These are phyloP conservation scores for Petrocephalus microphthalmus DNA, from an alignment of 2,113 vertebrate genomes.

Conservation along the genomic window DNA sequence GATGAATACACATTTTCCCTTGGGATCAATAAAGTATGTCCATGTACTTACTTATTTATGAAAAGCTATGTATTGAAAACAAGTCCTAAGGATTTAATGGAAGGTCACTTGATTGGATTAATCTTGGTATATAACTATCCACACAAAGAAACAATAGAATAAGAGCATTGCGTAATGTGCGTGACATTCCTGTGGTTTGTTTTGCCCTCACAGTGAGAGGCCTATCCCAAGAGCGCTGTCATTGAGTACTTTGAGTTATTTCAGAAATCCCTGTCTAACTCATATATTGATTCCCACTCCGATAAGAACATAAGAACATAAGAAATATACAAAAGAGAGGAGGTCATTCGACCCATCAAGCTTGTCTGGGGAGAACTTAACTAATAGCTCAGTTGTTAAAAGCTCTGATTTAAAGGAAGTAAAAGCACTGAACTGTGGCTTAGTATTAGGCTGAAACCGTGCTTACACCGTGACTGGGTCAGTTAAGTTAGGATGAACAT, in stretches of 20 bases:
- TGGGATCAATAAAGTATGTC: not conserved
- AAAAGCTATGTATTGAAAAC: not conserved
- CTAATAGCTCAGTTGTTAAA: no score
- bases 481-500: constrained; percentile 36
- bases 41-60: not conserved
- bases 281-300: not conserved
- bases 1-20: not conserved
- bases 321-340: no score
- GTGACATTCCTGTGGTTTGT: not conserved
- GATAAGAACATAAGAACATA: no score
- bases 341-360: no score
- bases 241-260: not conserved
- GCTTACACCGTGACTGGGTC: constrained; percentile 45
- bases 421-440: not conserved
- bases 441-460: constrained; percentile 1
- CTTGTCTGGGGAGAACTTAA: no score
- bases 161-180: not conserved
- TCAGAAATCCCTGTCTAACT: not conserved
- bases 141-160: not conserved
- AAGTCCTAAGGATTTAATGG: not conserved
- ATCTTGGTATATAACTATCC: not conserved
- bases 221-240: not conserved
- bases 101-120: not conserved
- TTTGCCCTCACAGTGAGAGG: not conserved
- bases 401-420: no score